A percentile compares a stretch with the other conserved stretches of the same genome.
phyloP scores from a whole-genome alignment of 2,797 vertebrate species.

The Melanogrammus aeglefinus region DNA sequence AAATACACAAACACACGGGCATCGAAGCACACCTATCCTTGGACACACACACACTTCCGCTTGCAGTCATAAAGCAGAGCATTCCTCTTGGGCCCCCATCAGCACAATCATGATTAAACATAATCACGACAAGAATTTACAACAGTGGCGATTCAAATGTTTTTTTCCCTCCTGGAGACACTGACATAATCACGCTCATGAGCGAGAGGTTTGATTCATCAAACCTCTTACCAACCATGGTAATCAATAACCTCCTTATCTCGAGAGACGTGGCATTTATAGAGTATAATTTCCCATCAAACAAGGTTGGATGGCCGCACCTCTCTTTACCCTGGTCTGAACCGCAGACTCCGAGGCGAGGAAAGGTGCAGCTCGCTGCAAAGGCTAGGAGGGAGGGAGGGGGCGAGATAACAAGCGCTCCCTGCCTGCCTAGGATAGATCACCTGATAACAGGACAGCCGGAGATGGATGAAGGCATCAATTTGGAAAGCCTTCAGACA shows the following conservation, averaged over 20 bases:
- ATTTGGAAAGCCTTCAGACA: slow-evolving; percentile 62
- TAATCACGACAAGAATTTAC: neutral
- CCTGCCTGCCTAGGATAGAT: slow-evolving; percentile 60
- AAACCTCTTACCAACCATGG: neutral
- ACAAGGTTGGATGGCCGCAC: neutral
- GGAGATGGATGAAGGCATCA: slow-evolving; percentile 59
- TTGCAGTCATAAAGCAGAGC: no score
- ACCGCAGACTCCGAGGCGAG: neutral
- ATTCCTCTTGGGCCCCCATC: no score
- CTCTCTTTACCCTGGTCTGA: neutral
- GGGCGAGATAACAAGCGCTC: slow-evolving; percentile 59
- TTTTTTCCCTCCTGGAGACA: slow-evolving; percentile 24
- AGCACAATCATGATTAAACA: neutral
- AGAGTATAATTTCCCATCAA: neutral
- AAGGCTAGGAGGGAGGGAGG: neutral
- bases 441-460: slow-evolving; percentile 60
- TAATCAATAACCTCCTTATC: slow-evolving; percentile 1
- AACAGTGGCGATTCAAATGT: neutral
- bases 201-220: neutral
- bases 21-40: no score
- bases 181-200: slow-evolving; percentile 2
- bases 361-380: neutral
- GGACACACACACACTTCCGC: no score
- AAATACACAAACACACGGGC: no score
- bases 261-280: neutral